Percentiles rank a stretch among this genome's conserved stretches.
phyloP scores from a whole-genome alignment of 23 tunicate species.

The Oikopleura dioica region DNA sequence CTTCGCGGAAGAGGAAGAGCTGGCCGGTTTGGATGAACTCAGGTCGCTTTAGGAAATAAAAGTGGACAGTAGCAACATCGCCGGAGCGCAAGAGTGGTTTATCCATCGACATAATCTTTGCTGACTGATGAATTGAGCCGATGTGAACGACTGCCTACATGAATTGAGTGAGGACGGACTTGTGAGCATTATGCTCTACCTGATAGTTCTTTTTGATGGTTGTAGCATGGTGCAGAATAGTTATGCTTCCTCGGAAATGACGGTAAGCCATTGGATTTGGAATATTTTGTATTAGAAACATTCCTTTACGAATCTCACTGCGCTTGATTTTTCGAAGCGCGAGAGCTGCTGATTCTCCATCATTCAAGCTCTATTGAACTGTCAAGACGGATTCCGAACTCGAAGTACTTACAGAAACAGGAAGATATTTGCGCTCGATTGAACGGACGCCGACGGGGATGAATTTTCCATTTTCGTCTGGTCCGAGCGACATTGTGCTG shows the following conservation, averaged over 20 bases:
- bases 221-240: constrained; percentile 83
- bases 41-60: constrained; percentile 60
- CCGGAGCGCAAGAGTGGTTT: constrained; percentile 65
- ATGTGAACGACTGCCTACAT: constrained; percentile 29
- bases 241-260: constrained; percentile 37
- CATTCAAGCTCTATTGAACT: not conserved
- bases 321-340: not conserved
- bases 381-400: too few species aligned
- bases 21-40: constrained; percentile 42
- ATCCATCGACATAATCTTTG: constrained; percentile 47
- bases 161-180: not conserved
- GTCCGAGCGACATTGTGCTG: constrained; percentile 48
- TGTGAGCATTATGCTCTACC: constrained; percentile 56
- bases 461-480: constrained; percentile 36
- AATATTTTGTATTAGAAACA: not conserved
- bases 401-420: too few species aligned
- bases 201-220: constrained; percentile 72
- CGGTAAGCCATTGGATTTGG: not conserved
- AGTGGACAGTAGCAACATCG: constrained; percentile 51
- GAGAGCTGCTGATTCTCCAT: not conserved
- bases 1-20: constrained; percentile 72
- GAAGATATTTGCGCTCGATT: constrained; percentile 62
- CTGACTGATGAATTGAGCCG: constrained; percentile 76
- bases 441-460: constrained; percentile 45
- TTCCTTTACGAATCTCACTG: not conserved